A percentile compares a stretch with the other conserved stretches of the same genome.
phyloP scores from a whole-genome alignment of 2,113 vertebrate genomes.

The Callospermophilus lateralis region DNA sequence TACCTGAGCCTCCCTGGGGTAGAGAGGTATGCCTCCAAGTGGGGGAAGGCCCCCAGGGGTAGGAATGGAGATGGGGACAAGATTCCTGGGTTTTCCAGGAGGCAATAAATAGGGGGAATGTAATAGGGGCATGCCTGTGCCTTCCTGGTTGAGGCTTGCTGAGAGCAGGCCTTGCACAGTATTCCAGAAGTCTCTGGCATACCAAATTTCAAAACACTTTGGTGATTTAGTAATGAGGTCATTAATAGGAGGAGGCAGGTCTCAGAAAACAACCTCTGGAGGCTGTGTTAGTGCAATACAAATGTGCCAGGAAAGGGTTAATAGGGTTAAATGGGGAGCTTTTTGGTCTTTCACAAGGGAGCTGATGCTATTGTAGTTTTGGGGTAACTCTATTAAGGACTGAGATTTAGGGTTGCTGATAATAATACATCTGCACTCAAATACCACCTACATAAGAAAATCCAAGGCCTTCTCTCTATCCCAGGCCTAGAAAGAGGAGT shows the following conservation, averaged over 20 bases:
- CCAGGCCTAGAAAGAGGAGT: neutral
- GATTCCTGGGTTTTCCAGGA: conserved; percentile 47
- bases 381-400: conserved; percentile 30
- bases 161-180: neutral
- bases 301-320: neutral
- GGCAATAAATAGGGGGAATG: conserved; percentile 81
- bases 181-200: conserved; percentile 51
- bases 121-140: conserved; percentile 12
- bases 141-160: conserved; percentile 64
- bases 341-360: conserved; percentile 79
- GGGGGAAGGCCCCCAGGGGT: neutral
- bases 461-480: neutral
- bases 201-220: conserved; percentile 61
- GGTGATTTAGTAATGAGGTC: conserved; percentile 54
- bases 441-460: neutral
- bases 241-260: neutral
- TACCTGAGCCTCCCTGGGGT: neutral
- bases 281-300: conserved; percentile 79
- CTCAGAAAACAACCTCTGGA: conserved; percentile 53
- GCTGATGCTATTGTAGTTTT: conserved; percentile 70
- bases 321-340: neutral
- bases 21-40: too few species aligned
- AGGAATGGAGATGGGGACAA: neutral
- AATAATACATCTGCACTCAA: neutral
- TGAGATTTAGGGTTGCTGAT: neutral